Percentiles rank a stretch among this genome's conserved stretches.
Evolutionary conservation across 1,140 invertebrate species (phyloP).

Genomic region (Coelopa frigida): DNA sequence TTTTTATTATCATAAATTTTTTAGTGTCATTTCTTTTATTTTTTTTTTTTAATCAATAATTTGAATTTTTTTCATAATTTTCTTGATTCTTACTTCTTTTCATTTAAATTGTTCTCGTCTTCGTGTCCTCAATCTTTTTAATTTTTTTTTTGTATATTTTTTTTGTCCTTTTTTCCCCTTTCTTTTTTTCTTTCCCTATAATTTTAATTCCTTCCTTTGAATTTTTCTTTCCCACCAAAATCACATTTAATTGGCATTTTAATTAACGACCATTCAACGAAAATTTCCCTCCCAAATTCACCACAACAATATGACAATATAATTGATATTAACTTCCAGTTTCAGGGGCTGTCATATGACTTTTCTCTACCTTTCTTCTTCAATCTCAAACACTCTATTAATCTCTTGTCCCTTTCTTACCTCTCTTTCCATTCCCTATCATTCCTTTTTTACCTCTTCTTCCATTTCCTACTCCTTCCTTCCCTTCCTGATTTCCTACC

Average conservation of each 20-base stretch:
- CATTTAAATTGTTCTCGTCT: neutral
- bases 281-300: too few species aligned
- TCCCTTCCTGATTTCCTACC: too few species aligned
- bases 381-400: too few species aligned
- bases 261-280: too few species aligned
- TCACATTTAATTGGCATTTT: conserved; percentile 5
- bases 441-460: too few species aligned
- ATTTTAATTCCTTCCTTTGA: conserved; percentile 6
- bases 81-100: neutral
- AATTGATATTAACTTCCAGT: too few species aligned
- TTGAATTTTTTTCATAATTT: neutral
- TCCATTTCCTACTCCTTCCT: too few species aligned
- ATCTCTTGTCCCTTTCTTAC: too few species aligned
- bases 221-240: neutral
- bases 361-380: too few species aligned
- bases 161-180: conserved; percentile 5
- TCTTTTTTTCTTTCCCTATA: neutral
- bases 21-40: neutral
- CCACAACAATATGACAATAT: too few species aligned
- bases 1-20: neutral
- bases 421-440: too few species aligned
- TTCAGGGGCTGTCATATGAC: too few species aligned
- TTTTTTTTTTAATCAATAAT: neutral
- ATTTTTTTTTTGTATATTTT: conserved; percentile 7
- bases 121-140: neutral